Percentiles rank a stretch among this genome's conserved stretches.
Conservation (phyloP, 1,140 invertebrate genomes). For the Drosophila kepulauana region DNA sequence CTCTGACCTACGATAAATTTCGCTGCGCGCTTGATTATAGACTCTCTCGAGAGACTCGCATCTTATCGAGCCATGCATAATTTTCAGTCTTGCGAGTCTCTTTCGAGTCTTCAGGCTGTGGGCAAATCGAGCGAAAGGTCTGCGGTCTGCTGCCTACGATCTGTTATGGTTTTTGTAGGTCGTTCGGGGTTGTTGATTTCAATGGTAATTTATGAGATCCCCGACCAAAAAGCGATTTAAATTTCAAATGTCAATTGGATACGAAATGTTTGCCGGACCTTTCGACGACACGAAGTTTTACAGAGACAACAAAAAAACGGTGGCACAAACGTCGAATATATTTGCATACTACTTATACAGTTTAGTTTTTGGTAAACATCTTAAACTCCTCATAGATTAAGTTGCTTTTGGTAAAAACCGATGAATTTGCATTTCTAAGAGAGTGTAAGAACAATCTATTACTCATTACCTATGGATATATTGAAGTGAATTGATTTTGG, state of each 20-base stretch:
- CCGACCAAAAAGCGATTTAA: slow-evolving; percentile 30
- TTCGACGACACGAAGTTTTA: slow-evolving; percentile 9
- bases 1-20: slow-evolving; percentile 76
- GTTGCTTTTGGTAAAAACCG: too few relatives aligned
- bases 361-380: not conserved
- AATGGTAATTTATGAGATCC: slow-evolving; percentile 53
- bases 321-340: slow-evolving; percentile 20
- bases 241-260: slow-evolving; percentile 62
- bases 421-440: too few relatives aligned
- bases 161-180: slow-evolving; percentile 46
- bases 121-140: slow-evolving; percentile 37
- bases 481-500: too few relatives aligned
- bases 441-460: too few relatives aligned
- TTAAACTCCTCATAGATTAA: too few relatives aligned
- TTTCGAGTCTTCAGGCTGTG: slow-evolving; percentile 8
- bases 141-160: slow-evolving; percentile 15
- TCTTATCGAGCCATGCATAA: slow-evolving; percentile 63
- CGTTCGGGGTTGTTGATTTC: slow-evolving; percentile 45
- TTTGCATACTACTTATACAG: slow-evolving; percentile 10
- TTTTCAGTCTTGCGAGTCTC: slow-evolving; percentile 24
- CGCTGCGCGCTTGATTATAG: slow-evolving; percentile 69
- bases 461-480: too few relatives aligned
- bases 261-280: slow-evolving; percentile 25
- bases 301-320: slow-evolving; percentile 8
- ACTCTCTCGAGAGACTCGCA: slow-evolving; percentile 41